Conservation (phyloP, 2,113 vertebrate genomes). For the Embiotoca jacksoni region DNA sequence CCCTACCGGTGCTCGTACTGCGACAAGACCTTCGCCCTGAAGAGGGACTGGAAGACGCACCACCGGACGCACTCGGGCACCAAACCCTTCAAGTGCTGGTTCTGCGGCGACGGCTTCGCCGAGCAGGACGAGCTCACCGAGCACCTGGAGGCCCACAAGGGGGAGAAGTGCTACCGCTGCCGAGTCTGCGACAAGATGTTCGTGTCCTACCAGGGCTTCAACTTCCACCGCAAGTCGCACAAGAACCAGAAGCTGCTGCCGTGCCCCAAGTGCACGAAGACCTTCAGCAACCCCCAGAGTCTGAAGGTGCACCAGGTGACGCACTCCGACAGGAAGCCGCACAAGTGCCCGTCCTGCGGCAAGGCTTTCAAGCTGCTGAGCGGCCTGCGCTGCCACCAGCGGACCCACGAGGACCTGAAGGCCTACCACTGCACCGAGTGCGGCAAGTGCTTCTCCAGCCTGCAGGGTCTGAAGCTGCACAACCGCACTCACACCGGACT, state of each 20-base stretch:
- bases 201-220: constrained; percentile 73
- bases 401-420: constrained; percentile 58
- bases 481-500: constrained; percentile 72
- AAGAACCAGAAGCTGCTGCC: constrained; percentile 39
- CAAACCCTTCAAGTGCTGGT: constrained; percentile 74
- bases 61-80: constrained; percentile 67
- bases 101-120: constrained; percentile 68
- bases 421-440: constrained; percentile 70
- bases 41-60: constrained; percentile 74
- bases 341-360: constrained; percentile 61
- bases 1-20: constrained; percentile 71
- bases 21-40: constrained; percentile 62
- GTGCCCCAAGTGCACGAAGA: constrained; percentile 63
- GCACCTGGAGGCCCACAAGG: constrained; percentile 55
- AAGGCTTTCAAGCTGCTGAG: constrained; percentile 74
- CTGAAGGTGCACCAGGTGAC: constrained; percentile 74
- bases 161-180: constrained; percentile 69
- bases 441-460: constrained; percentile 71
- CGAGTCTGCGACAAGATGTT: constrained; percentile 68
- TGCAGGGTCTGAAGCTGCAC: constrained; percentile 74
- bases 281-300: constrained; percentile 69
- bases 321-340: constrained; percentile 62
- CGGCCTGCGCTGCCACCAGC: constrained; percentile 67
- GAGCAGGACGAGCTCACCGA: constrained; percentile 36
- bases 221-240: constrained; percentile 66